These are phyloP conservation scores for Potamarius usumacintae DNA, from an alignment of 2,113 vertebrate species.

Conservation along the genomic window DNA sequence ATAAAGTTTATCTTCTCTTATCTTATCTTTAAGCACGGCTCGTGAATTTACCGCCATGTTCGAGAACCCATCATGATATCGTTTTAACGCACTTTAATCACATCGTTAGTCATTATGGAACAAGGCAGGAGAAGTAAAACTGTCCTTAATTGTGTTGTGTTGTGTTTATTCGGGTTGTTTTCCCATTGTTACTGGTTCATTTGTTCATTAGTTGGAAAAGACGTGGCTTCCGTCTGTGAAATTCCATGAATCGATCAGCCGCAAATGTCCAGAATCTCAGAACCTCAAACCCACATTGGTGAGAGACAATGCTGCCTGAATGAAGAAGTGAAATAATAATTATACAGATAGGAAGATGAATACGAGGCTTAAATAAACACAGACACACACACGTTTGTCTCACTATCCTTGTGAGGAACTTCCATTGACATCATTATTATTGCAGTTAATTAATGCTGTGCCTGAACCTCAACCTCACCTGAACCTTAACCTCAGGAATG, in stretches of 20 bases:
- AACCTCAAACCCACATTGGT: background rate
- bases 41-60: no score
- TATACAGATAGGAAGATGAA: background rate
- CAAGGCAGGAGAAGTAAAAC: no score
- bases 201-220: background rate
- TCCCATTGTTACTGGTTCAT: background rate
- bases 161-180: background rate
- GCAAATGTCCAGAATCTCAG: background rate
- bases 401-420: no score
- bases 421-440: no score
- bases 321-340: constrained; percentile 4
- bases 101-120: no score
- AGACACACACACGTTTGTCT: no score
- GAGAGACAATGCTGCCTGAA: background rate
- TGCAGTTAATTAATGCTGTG: no score
- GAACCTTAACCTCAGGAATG: no score
- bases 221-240: background rate
- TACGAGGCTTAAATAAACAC: background rate
- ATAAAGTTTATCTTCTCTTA: no score
- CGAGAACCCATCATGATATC: no score
- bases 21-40: no score
- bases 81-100: background rate
- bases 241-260: background rate
- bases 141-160: background rate
- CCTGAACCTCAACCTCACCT: no score